Evolutionary conservation across 1,140 invertebrate genomes (phyloP).

Genomic region (Dufourea novaeangliae): DNA sequence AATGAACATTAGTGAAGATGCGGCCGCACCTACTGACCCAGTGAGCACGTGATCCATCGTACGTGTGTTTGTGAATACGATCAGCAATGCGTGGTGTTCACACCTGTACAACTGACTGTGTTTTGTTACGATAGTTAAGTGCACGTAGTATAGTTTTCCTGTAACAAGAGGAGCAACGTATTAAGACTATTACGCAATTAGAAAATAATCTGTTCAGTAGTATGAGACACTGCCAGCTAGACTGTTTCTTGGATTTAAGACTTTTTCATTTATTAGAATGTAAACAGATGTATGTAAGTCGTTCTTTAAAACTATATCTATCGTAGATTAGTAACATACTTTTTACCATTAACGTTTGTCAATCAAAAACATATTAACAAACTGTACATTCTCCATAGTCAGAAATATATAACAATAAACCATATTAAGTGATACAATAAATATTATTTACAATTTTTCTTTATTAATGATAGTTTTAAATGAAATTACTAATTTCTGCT

Average conservation of each 20-base stretch:
- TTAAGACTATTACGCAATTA: constrained; percentile 26
- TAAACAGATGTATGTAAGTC: neutral
- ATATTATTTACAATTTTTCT: no score
- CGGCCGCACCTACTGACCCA: constrained; percentile 47
- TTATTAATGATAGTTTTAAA: no score
- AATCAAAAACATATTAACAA: no score
- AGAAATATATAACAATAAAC: no score
- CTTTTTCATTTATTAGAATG: neutral
- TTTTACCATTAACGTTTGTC: no score
- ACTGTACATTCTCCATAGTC: no score
- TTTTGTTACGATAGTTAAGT: neutral
- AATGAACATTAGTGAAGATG: constrained; percentile 31
- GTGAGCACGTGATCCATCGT: constrained; percentile 16
- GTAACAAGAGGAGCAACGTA: constrained; percentile 13
- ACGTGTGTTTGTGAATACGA: neutral
- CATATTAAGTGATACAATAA: no score
- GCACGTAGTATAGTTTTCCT: neutral
- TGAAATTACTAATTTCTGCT: no score
- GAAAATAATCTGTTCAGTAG: constrained; percentile 4
- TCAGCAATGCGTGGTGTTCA: neutral
- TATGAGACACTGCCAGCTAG: neutral
- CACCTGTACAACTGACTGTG: neutral
- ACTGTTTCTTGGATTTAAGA: neutral
- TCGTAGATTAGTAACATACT: no score
- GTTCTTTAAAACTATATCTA: no score